Percentiles rank a stretch among this genome's conserved stretches.
These are phyloP conservation scores for Diceros bicornis DNA, from an alignment of 2,797 vertebrate species.

Conservation along the genomic window DNA sequence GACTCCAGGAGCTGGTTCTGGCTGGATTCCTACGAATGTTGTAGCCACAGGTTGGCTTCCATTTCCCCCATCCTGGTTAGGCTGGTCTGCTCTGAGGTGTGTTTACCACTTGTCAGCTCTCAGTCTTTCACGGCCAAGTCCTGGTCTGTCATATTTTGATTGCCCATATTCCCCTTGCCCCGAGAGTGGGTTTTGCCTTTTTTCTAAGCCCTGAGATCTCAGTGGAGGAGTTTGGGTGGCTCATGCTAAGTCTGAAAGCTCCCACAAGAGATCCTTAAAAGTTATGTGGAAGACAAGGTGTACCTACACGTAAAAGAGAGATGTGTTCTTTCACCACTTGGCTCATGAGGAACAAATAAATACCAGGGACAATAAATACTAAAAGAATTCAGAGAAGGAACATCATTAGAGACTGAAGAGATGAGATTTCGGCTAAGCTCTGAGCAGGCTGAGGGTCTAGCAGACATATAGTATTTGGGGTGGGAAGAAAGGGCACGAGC, in stretches of 20 bases:
- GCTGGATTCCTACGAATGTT: not conserved
- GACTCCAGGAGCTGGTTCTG: not conserved
- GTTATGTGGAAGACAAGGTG: not conserved
- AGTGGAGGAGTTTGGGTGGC: not conserved
- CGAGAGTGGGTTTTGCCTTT: not conserved
- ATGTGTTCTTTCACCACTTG: not conserved
- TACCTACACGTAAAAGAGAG: not conserved
- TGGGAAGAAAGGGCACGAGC: not conserved
- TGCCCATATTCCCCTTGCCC: not conserved
- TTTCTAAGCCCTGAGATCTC: not conserved
- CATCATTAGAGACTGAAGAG: not conserved
- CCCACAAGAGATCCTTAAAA: not conserved
- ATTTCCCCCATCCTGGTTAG: not conserved
- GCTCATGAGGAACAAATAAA: not conserved
- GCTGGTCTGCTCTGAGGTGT: not conserved
- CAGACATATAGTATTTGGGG: not conserved
- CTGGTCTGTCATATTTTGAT: not conserved
- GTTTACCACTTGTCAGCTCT: not conserved
- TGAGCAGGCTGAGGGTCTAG: not conserved
- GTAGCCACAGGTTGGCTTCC: not conserved
- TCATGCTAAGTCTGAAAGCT: not conserved
- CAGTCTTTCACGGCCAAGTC: not conserved
- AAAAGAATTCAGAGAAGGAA: constrained; percentile 19
- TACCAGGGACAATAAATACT: not conserved
- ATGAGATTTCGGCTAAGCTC: not conserved